Conservation (phyloP, 2,888 invertebrate species). For the Apodemia hepburni region DNA sequence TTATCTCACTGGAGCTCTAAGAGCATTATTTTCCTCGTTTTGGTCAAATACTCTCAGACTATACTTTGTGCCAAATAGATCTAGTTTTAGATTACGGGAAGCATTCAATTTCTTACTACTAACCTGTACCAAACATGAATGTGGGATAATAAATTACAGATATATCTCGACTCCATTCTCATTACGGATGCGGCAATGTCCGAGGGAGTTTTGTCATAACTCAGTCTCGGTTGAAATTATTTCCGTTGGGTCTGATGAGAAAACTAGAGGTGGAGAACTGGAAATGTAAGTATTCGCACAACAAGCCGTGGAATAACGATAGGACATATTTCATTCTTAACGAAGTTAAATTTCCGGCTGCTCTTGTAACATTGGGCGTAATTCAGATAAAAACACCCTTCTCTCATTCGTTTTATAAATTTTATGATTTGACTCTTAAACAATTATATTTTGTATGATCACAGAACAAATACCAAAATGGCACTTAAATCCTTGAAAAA, state of each 20-base stretch:
- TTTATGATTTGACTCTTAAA: constrained; percentile 21
- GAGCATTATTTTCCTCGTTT: constrained; percentile 23
- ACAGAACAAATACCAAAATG: no score
- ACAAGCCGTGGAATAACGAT: constrained; percentile 76
- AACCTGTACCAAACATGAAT: constrained; percentile 48
- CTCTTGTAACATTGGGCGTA: constrained; percentile 72
- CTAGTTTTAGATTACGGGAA: constrained; percentile 1
- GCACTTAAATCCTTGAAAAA: no score
- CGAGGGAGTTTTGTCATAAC: constrained; percentile 79
- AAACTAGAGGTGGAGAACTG: constrained; percentile 76
- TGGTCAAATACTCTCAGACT: not conserved
- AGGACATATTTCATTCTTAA: constrained; percentile 78
- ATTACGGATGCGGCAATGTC: constrained; percentile 79
- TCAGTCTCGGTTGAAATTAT: constrained; percentile 79
- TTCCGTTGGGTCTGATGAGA: constrained; percentile 78
- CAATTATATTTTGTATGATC: no score
- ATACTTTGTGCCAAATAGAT: not conserved
- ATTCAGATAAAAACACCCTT: constrained; percentile 69
- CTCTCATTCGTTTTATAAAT: constrained; percentile 55
- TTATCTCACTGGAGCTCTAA: constrained; percentile 24
- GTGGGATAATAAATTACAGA: constrained; percentile 72
- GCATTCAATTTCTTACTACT: constrained; percentile 45
- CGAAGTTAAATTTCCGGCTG: constrained; percentile 78
- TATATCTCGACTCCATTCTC: constrained; percentile 56
- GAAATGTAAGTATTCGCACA: constrained; percentile 75